phyloP scores from a whole-genome alignment of 2,888 invertebrate genomes.

The Ecliptopera silaceata region DNA sequence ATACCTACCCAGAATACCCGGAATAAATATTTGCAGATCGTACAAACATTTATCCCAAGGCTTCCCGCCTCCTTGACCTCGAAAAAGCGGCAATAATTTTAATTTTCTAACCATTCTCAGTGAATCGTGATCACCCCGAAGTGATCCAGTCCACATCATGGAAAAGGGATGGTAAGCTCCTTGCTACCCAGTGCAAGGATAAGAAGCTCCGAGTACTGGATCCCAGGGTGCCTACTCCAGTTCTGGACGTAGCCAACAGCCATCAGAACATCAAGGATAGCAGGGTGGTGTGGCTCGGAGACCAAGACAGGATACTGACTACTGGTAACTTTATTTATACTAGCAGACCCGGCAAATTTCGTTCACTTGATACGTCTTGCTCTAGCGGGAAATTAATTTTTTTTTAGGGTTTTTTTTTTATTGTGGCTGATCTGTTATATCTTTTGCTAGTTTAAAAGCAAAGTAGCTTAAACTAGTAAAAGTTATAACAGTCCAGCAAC shows the following conservation, averaged over 20 bases:
- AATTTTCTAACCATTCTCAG: conserved; percentile 40
- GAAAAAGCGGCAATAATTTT: not conserved
- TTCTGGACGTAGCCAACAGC: conserved; percentile 86
- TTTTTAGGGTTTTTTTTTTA: too few relatives aligned
- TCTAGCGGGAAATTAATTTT: too few relatives aligned
- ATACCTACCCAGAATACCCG: too few relatives aligned
- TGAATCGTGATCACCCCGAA: conserved; percentile 90
- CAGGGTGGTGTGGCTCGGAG: conserved; percentile 94
- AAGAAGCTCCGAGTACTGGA: conserved; percentile 94
- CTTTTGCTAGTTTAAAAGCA: too few relatives aligned
- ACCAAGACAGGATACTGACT: conserved; percentile 91
- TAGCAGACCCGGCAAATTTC: not conserved
- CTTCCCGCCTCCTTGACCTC: too few relatives aligned
- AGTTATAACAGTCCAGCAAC: too few relatives aligned
- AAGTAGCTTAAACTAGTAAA: too few relatives aligned
- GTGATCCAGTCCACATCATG: conserved; percentile 95
- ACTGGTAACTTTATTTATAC: conserved; percentile 83
- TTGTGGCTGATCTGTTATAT: too few relatives aligned
- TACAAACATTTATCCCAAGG: too few relatives aligned
- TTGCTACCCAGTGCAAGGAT: conserved; percentile 96
- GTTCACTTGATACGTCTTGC: not conserved
- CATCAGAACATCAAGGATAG: conserved; percentile 97
- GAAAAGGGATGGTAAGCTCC: conserved; percentile 91
- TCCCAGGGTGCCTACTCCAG: conserved; percentile 85
- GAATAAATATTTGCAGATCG: too few relatives aligned